Evolutionary conservation across 2,113 vertebrate species (phyloP).

Genomic region (Rhinolophus ferrumequinum): DNA sequence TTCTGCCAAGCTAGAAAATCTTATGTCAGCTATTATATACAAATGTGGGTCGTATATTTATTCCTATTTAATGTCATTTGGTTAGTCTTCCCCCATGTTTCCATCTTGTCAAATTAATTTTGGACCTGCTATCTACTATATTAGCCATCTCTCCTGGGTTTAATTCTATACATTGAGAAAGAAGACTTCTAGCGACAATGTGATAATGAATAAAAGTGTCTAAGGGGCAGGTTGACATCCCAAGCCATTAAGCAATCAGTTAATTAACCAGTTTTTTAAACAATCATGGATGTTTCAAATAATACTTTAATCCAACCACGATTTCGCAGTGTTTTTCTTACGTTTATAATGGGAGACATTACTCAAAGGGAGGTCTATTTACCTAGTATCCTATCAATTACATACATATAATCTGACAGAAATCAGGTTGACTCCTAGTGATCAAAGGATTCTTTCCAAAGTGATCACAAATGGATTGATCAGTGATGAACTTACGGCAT

Average conservation of each 20-base stretch:
- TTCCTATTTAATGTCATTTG: slow-evolving; percentile 26
- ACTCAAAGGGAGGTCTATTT: neutral
- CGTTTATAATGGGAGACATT: neutral
- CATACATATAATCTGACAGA: slow-evolving; percentile 1
- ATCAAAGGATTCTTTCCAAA: neutral
- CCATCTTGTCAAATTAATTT: slow-evolving; percentile 32
- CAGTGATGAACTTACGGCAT: neutral
- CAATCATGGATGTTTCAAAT: neutral
- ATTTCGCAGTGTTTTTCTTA: neutral
- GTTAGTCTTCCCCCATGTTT: slow-evolving; percentile 16
- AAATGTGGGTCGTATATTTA: neutral
- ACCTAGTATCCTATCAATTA: neutral
- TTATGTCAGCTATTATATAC: neutral
- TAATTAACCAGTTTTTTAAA: neutral
- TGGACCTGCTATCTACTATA: neutral
- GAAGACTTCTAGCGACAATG: slow-evolving; percentile 2
- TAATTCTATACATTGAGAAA: slow-evolving; percentile 43
- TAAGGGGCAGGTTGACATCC: neutral
- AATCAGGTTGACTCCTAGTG: neutral
- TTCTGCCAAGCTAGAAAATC: neutral
- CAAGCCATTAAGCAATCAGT: neutral
- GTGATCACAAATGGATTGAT: neutral
- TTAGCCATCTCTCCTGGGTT: slow-evolving; percentile 6
- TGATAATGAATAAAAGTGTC: slow-evolving; percentile 13
- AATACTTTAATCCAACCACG: slow-evolving; percentile 4